Percentiles rank a stretch among this genome's conserved stretches.
Evolutionary conservation across 2,113 vertebrate genomes (phyloP).

Genomic region (Aegotheles bennettii): DNA sequence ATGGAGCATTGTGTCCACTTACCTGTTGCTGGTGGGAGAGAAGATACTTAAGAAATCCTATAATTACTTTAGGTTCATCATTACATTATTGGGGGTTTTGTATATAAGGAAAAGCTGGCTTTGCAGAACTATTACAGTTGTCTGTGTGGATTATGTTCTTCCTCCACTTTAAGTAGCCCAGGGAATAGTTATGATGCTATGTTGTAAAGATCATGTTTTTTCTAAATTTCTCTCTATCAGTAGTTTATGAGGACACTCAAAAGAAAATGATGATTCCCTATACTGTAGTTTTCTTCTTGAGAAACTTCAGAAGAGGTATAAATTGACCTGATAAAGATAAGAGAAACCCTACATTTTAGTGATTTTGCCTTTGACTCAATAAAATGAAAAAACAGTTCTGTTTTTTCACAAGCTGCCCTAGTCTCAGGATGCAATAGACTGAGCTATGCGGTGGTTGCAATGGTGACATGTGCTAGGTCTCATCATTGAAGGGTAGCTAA

Average conservation of each 20-base stretch:
- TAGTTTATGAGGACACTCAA: neutral
- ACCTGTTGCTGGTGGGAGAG: neutral
- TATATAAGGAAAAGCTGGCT: neutral
- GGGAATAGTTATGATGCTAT: neutral
- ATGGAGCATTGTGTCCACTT: neutral
- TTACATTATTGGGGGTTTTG: neutral
- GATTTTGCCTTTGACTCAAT: neutral
- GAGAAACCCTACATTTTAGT: neutral
- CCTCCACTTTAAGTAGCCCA: neutral
- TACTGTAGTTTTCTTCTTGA: neutral
- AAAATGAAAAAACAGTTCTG: neutral
- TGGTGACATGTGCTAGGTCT: neutral
- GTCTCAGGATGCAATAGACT: neutral
- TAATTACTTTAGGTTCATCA: neutral
- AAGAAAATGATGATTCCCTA: neutral
- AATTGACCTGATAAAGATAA: neutral
- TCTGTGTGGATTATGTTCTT: neutral
- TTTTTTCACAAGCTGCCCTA: neutral
- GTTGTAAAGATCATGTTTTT: neutral
- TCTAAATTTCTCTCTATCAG: neutral
- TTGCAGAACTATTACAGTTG: neutral
- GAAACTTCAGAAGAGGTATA: neutral
- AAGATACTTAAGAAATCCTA: neutral
- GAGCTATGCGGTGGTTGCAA: neutral
- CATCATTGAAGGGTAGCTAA: neutral